These are phyloP conservation scores for Ctenopoma multispine DNA, from an alignment of 2,797 vertebrate species.

Conservation along the genomic window DNA sequence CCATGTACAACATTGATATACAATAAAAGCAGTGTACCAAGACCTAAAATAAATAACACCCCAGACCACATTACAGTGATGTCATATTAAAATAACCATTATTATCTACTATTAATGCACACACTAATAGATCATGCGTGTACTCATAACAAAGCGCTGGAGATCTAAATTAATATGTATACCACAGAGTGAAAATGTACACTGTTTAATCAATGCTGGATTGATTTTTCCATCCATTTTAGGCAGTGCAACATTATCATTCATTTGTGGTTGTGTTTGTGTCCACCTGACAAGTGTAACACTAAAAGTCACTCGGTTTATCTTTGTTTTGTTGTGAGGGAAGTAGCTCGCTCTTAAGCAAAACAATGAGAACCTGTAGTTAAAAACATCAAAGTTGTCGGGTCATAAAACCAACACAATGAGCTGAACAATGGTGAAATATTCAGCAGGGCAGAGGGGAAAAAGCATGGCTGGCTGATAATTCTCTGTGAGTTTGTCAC, in stretches of 20 bases:
- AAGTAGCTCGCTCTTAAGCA: neutral
- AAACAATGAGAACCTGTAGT: neutral
- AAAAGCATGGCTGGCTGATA: neutral
- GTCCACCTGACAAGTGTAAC: neutral
- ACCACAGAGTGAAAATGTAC: neutral
- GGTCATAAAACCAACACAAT: conserved; percentile 1
- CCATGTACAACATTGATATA: too few relatives aligned
- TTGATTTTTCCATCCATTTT: neutral
- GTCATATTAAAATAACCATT: conserved; percentile 27
- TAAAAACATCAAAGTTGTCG: neutral
- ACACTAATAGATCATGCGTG: too few relatives aligned
- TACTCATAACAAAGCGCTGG: too few relatives aligned
- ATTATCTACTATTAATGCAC: too few relatives aligned
- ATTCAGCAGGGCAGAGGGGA: neutral
- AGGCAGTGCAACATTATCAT: neutral
- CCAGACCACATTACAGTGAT: neutral
- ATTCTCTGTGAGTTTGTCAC: neutral
- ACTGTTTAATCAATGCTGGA: conserved; percentile 15
- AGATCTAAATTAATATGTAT: conserved; percentile 31
- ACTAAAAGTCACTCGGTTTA: neutral
- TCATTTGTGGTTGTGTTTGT: neutral
- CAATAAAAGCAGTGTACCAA: neutral
- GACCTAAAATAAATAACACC: too few relatives aligned
- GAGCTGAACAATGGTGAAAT: neutral
- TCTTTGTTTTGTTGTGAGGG: neutral